phyloP scores from a whole-genome alignment of 2,888 invertebrate genomes.

The Lamproptera curius region DNA sequence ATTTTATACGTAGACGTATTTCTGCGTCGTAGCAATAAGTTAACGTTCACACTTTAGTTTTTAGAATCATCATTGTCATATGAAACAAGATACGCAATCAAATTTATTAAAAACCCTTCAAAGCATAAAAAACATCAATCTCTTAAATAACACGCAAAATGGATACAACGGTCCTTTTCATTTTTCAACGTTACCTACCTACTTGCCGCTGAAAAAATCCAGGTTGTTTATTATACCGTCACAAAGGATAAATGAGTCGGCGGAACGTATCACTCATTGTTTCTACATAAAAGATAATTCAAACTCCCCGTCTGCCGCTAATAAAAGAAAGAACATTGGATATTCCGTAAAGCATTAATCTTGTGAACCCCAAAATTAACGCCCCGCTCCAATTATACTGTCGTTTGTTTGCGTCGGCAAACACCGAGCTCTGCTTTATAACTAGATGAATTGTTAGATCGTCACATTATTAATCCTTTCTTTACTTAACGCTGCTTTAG shows the following conservation, averaged over 20 bases:
- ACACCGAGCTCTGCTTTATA: no score
- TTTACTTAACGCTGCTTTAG: no score
- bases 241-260: conserved; percentile 20
- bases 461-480: no score
- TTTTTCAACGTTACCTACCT: conserved; percentile 7
- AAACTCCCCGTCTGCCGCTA: conserved; percentile 17
- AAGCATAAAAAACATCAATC: no score
- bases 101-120: no score
- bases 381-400: conserved; percentile 5
- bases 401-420: neutral
- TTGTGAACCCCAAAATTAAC: conserved; percentile 8
- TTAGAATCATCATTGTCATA: no score
- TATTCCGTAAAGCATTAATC: conserved; percentile 15
- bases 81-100: no score
- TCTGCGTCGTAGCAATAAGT: no score
- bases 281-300: conserved; percentile 20
- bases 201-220: conserved; percentile 11
- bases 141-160: neutral
- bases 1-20: no score
- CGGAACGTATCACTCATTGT: conserved; percentile 19
- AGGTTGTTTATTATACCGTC: conserved; percentile 13
- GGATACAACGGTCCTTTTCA: neutral
- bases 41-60: no score
- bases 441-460: no score
- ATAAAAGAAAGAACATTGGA: conserved; percentile 17